Evolutionary conservation across 2,797 vertebrate species (phyloP), one percentile per base, ranked within the genome.

Genomic region (Falco naumanni): DNA sequence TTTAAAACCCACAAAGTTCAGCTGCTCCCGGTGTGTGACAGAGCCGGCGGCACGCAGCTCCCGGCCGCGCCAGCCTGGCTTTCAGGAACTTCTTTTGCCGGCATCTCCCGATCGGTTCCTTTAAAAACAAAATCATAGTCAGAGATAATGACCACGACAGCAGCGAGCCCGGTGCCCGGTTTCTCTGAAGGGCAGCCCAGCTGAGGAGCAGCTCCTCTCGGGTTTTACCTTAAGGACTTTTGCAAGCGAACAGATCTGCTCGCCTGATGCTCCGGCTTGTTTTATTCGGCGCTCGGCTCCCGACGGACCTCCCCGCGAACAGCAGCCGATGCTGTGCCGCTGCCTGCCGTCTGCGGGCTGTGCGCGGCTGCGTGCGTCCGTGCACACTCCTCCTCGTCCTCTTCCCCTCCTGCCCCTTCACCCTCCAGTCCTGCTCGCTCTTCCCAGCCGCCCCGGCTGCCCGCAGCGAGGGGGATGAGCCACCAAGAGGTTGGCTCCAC

Each of bases 1-100:
- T 48, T 70, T 68, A 72, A 59, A 93, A 2, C 74, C 75, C 84
- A 43, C 72, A 82, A 96, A 96, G 94, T 97, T 96, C 96, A 88
- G 90, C 80, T 4, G 93, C 86, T 94, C 74, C 54, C 28, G 4
- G 22, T 9, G 37, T 6, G 72, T 13, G 57, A 16, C 24, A 19
- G 95, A 81, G 70, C 69, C 4, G 9, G 33, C 4, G 7, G 43
- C 61, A 64, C 7, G 4, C 84, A 93, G 91, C 81, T 94, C 90
- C 78, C 4, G 9, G 20, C 77, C 17, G 7, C 19, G 16, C 60
- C 78, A 77, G 66, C 56, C 47, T 16, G 77, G 19, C 59, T 87
- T 31, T 84, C 91, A 33, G 18, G 65, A 95, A 96, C 93, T 97
- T 91, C 93, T 95, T 76, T 31, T 7, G 33, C 54, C 14, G 4